Percentiles rank a stretch among this genome's conserved stretches.
Conservation (phyloP, 1,140 invertebrate genomes). For the Phenacoccus solenopsis region DNA sequence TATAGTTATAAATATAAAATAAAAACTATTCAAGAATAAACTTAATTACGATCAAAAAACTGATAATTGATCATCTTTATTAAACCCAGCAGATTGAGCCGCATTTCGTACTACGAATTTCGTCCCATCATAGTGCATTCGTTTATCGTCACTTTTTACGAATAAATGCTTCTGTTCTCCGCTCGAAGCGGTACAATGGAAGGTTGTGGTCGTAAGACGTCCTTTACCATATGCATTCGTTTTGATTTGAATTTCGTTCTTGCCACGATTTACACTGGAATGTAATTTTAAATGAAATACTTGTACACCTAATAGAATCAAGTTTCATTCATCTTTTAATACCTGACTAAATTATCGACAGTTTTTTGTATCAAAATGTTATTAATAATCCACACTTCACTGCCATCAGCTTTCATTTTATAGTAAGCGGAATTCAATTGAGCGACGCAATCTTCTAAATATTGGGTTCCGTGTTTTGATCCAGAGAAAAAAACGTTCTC, state of each 20-base stretch:
- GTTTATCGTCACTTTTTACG: slow-evolving; percentile 62
- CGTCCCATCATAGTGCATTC: slow-evolving; percentile 74
- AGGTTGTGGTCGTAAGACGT: slow-evolving; percentile 62
- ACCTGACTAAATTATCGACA: slow-evolving; percentile 62
- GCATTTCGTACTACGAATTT: slow-evolving; percentile 76
- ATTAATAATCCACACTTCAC: slow-evolving; percentile 73
- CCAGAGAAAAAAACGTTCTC: slow-evolving; percentile 63
- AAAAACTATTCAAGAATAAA: not conserved
- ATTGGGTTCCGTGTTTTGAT: slow-evolving; percentile 51
- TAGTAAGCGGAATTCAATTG: slow-evolving; percentile 54
- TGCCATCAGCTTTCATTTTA: slow-evolving; percentile 60
- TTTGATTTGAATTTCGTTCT: slow-evolving; percentile 8
- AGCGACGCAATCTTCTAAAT: slow-evolving; percentile 52
- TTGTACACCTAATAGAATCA: not conserved
- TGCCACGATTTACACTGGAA: slow-evolving; percentile 6
- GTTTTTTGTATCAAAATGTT: slow-evolving; percentile 18
- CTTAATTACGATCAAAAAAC: not conserved
- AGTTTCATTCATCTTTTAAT: slow-evolving; percentile 21
- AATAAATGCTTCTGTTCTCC: slow-evolving; percentile 71
- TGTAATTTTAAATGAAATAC: not conserved
- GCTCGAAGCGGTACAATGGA: slow-evolving; percentile 70
- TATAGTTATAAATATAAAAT: not conserved
- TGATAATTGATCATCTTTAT: slow-evolving; percentile 38
- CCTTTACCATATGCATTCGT: slow-evolving; percentile 44
- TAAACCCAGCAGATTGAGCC: slow-evolving; percentile 73